Evolutionary conservation across 2,797 vertebrate genomes (phyloP).

Genomic region (Chelmon rostratus): DNA sequence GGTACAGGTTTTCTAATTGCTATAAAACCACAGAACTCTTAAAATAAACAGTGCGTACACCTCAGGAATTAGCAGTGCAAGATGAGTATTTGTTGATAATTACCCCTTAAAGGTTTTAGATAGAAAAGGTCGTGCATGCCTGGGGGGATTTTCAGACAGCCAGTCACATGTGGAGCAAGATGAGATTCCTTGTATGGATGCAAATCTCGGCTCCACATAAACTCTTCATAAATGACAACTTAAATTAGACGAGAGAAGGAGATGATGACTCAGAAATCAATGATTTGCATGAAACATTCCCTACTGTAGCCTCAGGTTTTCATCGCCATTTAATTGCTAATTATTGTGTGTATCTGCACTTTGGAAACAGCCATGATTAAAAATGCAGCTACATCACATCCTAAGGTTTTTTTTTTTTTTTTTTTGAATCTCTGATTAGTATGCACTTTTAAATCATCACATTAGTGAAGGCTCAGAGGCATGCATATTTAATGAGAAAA

Average conservation of each 20-base stretch:
- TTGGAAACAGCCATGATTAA: slow-evolving; percentile 43
- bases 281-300: slow-evolving; percentile 29
- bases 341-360: slow-evolving; percentile 40
- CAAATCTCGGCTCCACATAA: not conserved
- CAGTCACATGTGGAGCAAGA: not conserved
- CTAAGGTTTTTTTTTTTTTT: slow-evolving; percentile 3
- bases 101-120: slow-evolving; percentile 29
- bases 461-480: slow-evolving; percentile 55
- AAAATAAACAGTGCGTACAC: slow-evolving; percentile 35
- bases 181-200: not conserved
- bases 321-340: slow-evolving; percentile 53
- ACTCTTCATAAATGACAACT: not conserved
- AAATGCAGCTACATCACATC: slow-evolving; percentile 38
- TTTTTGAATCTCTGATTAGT: slow-evolving; percentile 44
- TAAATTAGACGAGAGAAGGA: slow-evolving; percentile 4
- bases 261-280: not conserved
- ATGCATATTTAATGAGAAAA: slow-evolving; percentile 82
- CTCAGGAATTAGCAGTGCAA: slow-evolving; percentile 38
- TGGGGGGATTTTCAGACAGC: slow-evolving; percentile 10
- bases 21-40: slow-evolving; percentile 50
- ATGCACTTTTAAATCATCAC: slow-evolving; percentile 45
- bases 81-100: slow-evolving; percentile 23
- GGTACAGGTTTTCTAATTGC: slow-evolving; percentile 70
- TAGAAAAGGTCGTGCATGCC: slow-evolving; percentile 2
- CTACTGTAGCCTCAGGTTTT: slow-evolving; percentile 23